Evolutionary conservation across 2,888 invertebrate species (phyloP).

Genomic region (Stratiomys singularior): DNA sequence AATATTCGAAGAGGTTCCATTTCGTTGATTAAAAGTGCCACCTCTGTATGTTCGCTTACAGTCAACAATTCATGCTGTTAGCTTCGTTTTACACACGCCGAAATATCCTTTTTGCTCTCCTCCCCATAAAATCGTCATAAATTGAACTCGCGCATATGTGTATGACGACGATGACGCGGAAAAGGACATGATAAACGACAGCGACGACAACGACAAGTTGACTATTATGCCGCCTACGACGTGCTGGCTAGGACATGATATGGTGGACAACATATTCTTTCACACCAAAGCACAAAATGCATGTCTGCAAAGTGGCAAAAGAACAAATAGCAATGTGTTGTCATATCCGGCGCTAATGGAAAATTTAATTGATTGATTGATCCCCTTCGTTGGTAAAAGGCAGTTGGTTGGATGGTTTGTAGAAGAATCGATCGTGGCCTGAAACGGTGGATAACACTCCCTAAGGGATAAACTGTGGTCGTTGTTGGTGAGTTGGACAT

Average conservation of each 20-base stretch:
- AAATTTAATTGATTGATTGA: conserved; percentile 58
- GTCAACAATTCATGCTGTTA: not conserved
- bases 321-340: conserved; percentile 54
- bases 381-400: conserved; percentile 42
- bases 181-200: conserved; percentile 19
- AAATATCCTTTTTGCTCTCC: too few species aligned
- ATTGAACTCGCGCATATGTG: not conserved
- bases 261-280: conserved; percentile 17
- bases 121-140: not conserved
- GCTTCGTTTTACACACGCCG: not conserved
- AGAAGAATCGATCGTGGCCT: not conserved
- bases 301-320: conserved; percentile 38
- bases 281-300: conserved; percentile 32
- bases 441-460: not conserved
- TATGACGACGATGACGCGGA: conserved; percentile 9
- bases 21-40: conserved; percentile 57
- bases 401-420: not conserved
- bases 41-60: conserved; percentile 29
- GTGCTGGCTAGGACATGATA: conserved; percentile 41
- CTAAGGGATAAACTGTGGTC: not conserved
- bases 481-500: not conserved
- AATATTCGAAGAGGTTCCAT: conserved; percentile 56
- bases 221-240: too few species aligned
- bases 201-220: too few species aligned
- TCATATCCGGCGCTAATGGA: conserved; percentile 58